Percentiles rank a stretch among this genome's conserved stretches.
Conservation (phyloP, 2,113 vertebrate species). For the Colius striatus region DNA sequence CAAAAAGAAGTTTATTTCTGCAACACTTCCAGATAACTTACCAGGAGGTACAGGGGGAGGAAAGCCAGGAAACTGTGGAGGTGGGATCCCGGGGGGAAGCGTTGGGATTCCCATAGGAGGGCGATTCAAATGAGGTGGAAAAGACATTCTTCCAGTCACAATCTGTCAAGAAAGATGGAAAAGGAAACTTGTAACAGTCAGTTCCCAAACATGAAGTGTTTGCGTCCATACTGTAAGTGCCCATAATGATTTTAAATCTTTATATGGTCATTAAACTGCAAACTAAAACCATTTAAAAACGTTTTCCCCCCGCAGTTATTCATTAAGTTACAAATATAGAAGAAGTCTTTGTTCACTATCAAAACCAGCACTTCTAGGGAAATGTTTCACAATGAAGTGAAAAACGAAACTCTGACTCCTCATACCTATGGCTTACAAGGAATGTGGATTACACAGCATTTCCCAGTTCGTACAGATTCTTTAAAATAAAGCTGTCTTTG, state of each 20-base stretch:
- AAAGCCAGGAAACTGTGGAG: conserved; percentile 94
- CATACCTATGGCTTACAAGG: background rate
- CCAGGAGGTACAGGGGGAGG: conserved; percentile 90
- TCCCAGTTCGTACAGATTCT: background rate
- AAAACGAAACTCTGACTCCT: background rate
- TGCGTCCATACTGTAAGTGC: background rate
- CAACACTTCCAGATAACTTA: conserved; percentile 58
- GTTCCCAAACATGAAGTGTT: background rate
- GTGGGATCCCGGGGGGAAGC: conserved; percentile 93
- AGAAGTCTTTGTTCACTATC: background rate
- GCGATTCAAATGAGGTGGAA: conserved; percentile 96
- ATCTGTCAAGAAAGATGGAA: conserved; percentile 77
- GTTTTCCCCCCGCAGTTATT: background rate
- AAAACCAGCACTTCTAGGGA: background rate
- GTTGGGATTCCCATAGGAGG: conserved; percentile 90
- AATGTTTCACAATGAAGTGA: background rate
- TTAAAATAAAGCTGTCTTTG: background rate
- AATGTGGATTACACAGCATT: background rate
- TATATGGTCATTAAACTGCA: background rate
- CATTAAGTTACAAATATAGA: background rate
- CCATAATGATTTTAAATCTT: background rate
- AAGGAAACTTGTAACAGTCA: background rate
- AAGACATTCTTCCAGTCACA: conserved; percentile 88
- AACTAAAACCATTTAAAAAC: background rate
- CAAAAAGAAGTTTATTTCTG: background rate